Conservation (phyloP, 2,888 invertebrate genomes). For the Limenitis camilla region DNA sequence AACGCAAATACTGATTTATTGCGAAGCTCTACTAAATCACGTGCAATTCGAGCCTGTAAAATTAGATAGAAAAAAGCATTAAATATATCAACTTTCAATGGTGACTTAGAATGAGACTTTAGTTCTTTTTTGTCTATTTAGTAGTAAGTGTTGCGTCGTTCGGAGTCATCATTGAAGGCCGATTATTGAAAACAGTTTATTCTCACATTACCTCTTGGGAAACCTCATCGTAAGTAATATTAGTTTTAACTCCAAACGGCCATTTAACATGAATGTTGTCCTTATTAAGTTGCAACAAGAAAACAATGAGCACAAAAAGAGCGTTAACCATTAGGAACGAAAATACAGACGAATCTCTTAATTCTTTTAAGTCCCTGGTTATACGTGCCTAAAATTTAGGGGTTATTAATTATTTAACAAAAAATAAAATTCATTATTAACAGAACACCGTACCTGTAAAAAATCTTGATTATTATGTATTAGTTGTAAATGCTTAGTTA, state of each 20-base stretch:
- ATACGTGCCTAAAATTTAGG: constrained; percentile 88
- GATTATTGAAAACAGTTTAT: constrained; percentile 55
- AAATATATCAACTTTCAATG: constrained; percentile 70
- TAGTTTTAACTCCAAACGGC: constrained; percentile 96
- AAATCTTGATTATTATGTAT: constrained; percentile 22
- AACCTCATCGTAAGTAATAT: constrained; percentile 92
- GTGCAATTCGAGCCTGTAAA: constrained; percentile 90
- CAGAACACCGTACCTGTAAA: constrained; percentile 34
- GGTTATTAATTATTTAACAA: constrained; percentile 35
- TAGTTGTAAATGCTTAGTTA: too few relatives aligned
- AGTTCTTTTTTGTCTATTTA: constrained; percentile 9
- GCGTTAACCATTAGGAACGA: constrained; percentile 99
- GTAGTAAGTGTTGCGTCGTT: constrained; percentile 25
- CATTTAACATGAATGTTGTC: constrained; percentile 96
- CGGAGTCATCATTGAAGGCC: constrained; percentile 70
- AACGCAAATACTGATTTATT: constrained; percentile 98
- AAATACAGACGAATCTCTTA: constrained; percentile 95
- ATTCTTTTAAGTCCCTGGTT: constrained; percentile 91
- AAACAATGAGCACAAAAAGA: constrained; percentile 98
- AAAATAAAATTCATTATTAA: constrained; percentile 6
- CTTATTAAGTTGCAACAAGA: constrained; percentile 98
- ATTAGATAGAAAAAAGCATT: constrained; percentile 62
- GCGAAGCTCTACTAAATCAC: constrained; percentile 93
- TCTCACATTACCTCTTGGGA: constrained; percentile 90
- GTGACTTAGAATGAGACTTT: constrained; percentile 63